A percentile compares a stretch with the other conserved stretches of the same genome.
phyloP scores from a whole-genome alignment of 2,888 invertebrate genomes.

The Byasa hedistus region DNA sequence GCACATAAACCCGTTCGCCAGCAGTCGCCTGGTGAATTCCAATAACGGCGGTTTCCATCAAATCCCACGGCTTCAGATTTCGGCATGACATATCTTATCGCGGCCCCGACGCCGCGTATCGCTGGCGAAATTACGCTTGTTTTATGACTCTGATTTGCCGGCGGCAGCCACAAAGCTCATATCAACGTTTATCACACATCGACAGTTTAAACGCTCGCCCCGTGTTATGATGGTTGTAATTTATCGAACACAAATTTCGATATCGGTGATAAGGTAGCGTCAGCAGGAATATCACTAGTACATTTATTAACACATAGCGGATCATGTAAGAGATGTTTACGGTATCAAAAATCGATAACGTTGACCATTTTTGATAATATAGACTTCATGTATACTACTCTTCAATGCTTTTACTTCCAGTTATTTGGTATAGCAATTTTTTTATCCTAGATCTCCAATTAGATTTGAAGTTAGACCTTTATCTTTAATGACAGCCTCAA shows the following conservation, averaged over 20 bases:
- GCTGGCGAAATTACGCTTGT: slow-evolving; percentile 75
- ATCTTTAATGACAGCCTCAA: no score
- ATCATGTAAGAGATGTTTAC: not conserved
- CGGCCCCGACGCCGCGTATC: slow-evolving; percentile 60
- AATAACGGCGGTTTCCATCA: slow-evolving; percentile 58
- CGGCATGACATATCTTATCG: slow-evolving; percentile 72
- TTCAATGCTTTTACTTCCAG: no score
- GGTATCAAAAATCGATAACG: no score
- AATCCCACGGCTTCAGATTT: slow-evolving; percentile 78
- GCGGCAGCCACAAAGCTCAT: slow-evolving; percentile 69
- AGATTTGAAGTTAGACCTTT: no score
- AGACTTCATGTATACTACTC: no score
- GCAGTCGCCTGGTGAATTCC: slow-evolving; percentile 45
- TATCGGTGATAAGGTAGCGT: slow-evolving; percentile 64
- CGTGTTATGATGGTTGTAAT: slow-evolving; percentile 77
- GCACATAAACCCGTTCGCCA: slow-evolving; percentile 33
- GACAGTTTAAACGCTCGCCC: slow-evolving; percentile 60
- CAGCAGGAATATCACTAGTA: slow-evolving; percentile 38
- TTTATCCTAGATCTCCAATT: no score
- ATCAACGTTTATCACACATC: slow-evolving; percentile 52
- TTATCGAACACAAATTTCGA: slow-evolving; percentile 76
- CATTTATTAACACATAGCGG: not conserved
- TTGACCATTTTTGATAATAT: no score
- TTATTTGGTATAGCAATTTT: no score
- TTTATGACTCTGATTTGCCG: slow-evolving; percentile 78